These are phyloP conservation scores for Spondyliosoma cantharus DNA, from an alignment of 2,797 vertebrate species.

Conservation along the genomic window DNA sequence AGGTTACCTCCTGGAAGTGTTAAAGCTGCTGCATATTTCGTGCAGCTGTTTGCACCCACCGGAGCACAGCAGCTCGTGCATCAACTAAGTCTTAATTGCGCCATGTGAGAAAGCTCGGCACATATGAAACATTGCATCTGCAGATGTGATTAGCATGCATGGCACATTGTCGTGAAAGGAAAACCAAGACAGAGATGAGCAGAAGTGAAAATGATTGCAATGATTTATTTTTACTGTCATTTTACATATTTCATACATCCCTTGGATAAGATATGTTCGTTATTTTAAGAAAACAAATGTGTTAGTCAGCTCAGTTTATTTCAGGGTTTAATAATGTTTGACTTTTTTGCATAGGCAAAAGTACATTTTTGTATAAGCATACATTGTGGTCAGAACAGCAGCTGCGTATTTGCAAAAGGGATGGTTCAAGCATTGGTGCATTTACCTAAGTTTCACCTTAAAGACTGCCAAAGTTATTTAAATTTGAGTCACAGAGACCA, in stretches of 20 bases:
- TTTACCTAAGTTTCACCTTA: background rate
- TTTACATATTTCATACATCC: no score
- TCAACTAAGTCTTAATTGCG: constrained; percentile 6
- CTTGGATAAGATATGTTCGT: background rate
- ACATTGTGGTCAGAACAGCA: constrained; percentile 1
- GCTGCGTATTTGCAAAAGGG: background rate
- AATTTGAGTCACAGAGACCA: background rate
- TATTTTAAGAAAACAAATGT: background rate
- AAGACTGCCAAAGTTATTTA: background rate
- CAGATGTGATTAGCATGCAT: constrained; percentile 8
- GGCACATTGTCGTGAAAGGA: background rate
- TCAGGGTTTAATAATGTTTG: background rate
- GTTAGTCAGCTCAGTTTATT: background rate
- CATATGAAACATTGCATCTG: constrained; percentile 11
- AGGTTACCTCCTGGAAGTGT: constrained; percentile 7
- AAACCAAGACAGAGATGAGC: background rate
- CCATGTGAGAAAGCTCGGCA: background rate
- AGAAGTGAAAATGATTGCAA: constrained; percentile 1
- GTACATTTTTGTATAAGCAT: background rate
- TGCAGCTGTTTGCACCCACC: constrained; percentile 19
- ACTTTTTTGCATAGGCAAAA: background rate
- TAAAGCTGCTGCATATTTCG: constrained; percentile 4
- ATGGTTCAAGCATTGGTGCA: background rate
- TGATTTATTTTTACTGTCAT: background rate
- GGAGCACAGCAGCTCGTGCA: constrained; percentile 12